Evolutionary conservation across 2,888 invertebrate species (phyloP).

Genomic region (Mystacides longicornis): DNA sequence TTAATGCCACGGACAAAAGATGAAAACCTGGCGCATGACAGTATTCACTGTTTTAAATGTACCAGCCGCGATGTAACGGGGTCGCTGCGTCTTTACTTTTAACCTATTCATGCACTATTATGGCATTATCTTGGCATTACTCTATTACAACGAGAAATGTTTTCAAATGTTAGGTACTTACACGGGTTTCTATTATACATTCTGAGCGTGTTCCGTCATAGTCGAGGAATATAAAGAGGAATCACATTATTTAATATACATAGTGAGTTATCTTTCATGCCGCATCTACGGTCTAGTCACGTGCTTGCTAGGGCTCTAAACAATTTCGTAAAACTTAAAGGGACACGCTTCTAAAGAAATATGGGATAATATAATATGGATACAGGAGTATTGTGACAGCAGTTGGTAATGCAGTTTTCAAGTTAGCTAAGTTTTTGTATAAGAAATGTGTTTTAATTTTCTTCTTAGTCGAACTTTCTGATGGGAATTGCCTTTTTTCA

Average conservation of each 20-base stretch:
- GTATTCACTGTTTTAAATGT: not conserved
- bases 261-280: not conserved
- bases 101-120: constrained; percentile 1
- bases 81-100: not conserved
- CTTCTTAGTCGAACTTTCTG: too few relatives aligned
- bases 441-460: too few relatives aligned
- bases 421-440: too few relatives aligned
- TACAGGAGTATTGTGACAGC: too few relatives aligned
- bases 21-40: not conserved
- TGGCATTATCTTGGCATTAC: not conserved
- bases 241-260: not conserved
- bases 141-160: not conserved
- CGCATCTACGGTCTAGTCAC: not conserved
- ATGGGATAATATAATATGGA: too few relatives aligned
- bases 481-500: too few relatives aligned
- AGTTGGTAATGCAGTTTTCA: too few relatives aligned
- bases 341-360: too few relatives aligned
- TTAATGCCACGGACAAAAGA: not conserved
- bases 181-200: too few relatives aligned
- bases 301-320: not conserved
- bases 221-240: not conserved
- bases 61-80: too few relatives aligned
- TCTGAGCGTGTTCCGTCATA: not conserved
- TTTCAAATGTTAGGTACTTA: not conserved
- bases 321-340: not conserved